phyloP scores from a whole-genome alignment of 2,113 vertebrate species.

The Oryzias javanicus region DNA sequence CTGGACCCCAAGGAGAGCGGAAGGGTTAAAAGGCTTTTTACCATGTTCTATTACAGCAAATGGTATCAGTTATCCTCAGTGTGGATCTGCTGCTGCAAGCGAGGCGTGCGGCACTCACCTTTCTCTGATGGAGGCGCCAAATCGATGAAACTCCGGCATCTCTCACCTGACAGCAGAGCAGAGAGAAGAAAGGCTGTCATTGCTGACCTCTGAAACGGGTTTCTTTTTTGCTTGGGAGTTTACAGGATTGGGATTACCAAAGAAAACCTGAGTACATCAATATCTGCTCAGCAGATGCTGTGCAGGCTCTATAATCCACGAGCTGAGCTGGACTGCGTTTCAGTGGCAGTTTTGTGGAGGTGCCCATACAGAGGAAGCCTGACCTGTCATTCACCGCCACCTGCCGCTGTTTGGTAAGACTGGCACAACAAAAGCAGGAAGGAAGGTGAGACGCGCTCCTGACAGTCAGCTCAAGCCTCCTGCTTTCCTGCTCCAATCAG shows the following conservation, averaged over 20 bases:
- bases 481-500: conserved; percentile 30
- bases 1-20: too few species aligned
- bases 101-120: conserved; percentile 77
- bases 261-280: neutral
- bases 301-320: neutral
- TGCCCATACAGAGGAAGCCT: conserved; percentile 4
- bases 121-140: conserved; percentile 92
- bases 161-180: conserved; percentile 80
- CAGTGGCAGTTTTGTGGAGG: conserved; percentile 24
- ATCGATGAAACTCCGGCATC: conserved; percentile 93
- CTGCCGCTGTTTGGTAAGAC: conserved; percentile 28
- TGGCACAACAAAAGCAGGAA: conserved; percentile 19
- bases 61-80: too few species aligned
- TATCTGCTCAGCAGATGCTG: neutral
- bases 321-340: conserved; percentile 28
- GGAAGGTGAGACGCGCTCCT: neutral
- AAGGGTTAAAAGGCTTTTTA: too few species aligned
- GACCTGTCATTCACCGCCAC: conserved; percentile 2
- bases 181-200: conserved; percentile 51
- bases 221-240: neutral
- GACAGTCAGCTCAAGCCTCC: conserved; percentile 13
- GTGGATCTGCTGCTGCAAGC: neutral
- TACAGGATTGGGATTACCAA: conserved; percentile 12
- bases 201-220: neutral
- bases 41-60: too few species aligned